Evolutionary conservation across 2,113 vertebrate genomes (phyloP), one percentile per base, ranked within the genome.

Genomic region (Circaetus gallicus): DNA sequence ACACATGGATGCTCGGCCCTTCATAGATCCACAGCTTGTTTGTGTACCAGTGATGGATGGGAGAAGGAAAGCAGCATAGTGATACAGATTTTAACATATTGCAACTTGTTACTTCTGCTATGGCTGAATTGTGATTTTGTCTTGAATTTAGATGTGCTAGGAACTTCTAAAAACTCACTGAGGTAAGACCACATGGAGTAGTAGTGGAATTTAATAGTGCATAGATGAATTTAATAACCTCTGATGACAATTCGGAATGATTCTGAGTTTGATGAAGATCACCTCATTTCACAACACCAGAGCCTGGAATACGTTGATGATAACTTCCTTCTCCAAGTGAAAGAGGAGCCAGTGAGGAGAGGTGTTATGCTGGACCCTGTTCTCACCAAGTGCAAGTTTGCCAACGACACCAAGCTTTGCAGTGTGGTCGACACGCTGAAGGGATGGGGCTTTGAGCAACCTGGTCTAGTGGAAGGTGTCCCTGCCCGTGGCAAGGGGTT

Each of bases 1-100:
- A 25, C 40, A 36, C 6, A 5, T 5, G 11, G 7, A 22, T 25
- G 15, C 7, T 43, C 1, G 1, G 7, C 17, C 17, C 6, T 61
- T 47, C 29, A 49, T 8, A 25, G 21, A 32, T 13, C 32, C 45
- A 32, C 11, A 29, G 21, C 10, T 63, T 49, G 10, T 76, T 76
- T 40, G 7, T n/a, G 19, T 59, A 34, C 40, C 26, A 25, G n/a
- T 7, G 28, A 20, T 5, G 24, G 32, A 18, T 13, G 29, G 29
- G 40, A 58, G 29, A 82, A 40, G 36, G 31, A 50, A 86, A 70
- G 13, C 28, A 20, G 10, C 16, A 53, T 0, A 18, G 10, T 7
- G 5, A 26, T 18, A 31, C 3, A 40, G n/a, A 89, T 81, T 50
- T 71, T 79, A 43, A 36, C 3, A 3, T 6, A 6, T 17, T 72